Base-by-base conservation (phyloP, 2,113 vertebrate species). In the Centropristis striata region DNA sequence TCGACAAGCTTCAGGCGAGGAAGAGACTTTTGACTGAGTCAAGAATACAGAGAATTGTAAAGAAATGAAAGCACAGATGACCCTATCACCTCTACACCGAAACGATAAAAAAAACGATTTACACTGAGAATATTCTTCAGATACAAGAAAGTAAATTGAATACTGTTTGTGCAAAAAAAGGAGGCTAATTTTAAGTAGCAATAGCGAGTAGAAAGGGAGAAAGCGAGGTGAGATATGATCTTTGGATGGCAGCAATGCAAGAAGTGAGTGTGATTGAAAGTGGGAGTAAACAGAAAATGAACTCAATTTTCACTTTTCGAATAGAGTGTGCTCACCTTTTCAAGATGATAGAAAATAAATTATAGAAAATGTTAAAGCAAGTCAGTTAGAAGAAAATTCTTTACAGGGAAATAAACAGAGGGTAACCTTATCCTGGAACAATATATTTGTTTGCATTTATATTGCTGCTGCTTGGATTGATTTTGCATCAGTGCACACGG, bases 251-350 rank as follows among this genome's bases (percentile, higher is more conserved):
- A 64, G 44, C 11, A 14, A 16, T 28, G 10, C 39, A 49, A 42
- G 2, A 27, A 73, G 36, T 50, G 36, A 57, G 11, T 20, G n/a
- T 71, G 51, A 69, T 14, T 27, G 1, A 21, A 50, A 12, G 47
- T 42, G 15, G 36, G 12, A n/a, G 46, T 70, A 71, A 77, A 76
- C 44, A 73, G 11, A 71, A 81, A 71, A 21, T 71, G 39, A 86
- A 73, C 67, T 60, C 21, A 67, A 32, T 82, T 81, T 84, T 80
- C 32, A 69, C 53, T 63, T 67, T 21, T 51, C 15, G 85, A 74
- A 87, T 71, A 32, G 57, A 51, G 32, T 73, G 72, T 50, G 71
- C 39, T 59, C 66, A 64, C 70, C 70, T 51, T 72, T 68, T 65
- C 21, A 42, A 36, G 27, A n/a, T 21, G 27, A 67, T 2, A 67